These are phyloP conservation scores for Stegastes partitus DNA, from an alignment of 2,113 vertebrate genomes.

Conservation along the genomic window DNA sequence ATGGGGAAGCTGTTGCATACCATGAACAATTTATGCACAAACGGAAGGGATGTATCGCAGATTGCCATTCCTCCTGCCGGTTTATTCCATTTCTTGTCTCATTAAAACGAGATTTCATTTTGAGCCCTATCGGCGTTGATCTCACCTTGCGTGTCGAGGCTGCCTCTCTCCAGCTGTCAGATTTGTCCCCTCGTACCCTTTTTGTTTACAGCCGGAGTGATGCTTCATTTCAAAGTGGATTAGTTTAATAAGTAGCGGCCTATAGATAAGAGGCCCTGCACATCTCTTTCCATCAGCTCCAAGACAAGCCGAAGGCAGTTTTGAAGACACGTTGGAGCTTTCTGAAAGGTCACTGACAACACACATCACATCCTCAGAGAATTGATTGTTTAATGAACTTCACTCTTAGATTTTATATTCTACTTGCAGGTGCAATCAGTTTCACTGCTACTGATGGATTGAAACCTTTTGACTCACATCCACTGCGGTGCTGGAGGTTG, in stretches of 20 bases:
- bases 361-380: constrained; percentile 49
- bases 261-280: constrained; percentile 45
- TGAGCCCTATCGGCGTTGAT: constrained; percentile 47
- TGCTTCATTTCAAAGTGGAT: constrained; percentile 72
- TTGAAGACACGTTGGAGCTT: constrained; percentile 43
- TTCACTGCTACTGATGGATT: constrained; percentile 58
- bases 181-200: constrained; percentile 66
- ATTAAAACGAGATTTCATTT: constrained; percentile 64
- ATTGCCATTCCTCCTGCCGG: constrained; percentile 13
- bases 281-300: constrained; percentile 45
- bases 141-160: constrained; percentile 53
- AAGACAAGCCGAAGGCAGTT: constrained; percentile 51
- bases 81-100: constrained; percentile 51
- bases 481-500: constrained; percentile 21
- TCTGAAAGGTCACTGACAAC: constrained; percentile 69
- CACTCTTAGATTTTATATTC: constrained; percentile 55
- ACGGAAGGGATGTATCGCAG: constrained; percentile 15
- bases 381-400: constrained; percentile 68
- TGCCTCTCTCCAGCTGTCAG: constrained; percentile 59
- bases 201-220: constrained; percentile 73
- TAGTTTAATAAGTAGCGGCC: constrained; percentile 66
- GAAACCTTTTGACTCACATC: constrained; percentile 41
- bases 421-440: constrained; percentile 46
- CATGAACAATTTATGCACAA: constrained; percentile 15
- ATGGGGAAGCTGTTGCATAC: constrained; percentile 17